Conservation (phyloP, 2,113 vertebrate genomes). For the Stegostoma tigrinum region DNA sequence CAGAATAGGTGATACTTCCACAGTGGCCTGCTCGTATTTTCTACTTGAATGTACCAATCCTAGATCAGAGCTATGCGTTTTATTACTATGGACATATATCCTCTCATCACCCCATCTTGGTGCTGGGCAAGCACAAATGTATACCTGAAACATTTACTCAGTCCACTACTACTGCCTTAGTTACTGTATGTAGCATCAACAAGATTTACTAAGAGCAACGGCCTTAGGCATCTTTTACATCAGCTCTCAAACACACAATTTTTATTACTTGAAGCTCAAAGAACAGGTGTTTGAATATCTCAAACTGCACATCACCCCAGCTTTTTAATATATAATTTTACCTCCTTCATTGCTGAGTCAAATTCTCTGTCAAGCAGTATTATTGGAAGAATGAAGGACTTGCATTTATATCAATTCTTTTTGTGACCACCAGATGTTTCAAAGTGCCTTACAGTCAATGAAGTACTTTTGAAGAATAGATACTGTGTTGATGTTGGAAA, state of each 20-base stretch:
- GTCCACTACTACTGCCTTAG: background rate
- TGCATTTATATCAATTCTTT: background rate
- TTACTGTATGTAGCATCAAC: background rate
- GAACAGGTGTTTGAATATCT: background rate
- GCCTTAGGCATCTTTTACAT: too few species aligned
- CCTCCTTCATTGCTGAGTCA: background rate
- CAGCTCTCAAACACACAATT: background rate
- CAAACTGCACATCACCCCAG: background rate
- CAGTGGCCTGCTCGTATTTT: background rate
- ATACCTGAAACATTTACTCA: background rate
- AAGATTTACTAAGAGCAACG: background rate
- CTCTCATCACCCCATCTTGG: background rate
- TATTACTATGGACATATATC: background rate
- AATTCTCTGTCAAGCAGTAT: background rate
- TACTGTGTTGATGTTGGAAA: background rate
- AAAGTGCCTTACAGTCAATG: background rate
- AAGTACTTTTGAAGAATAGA: background rate
- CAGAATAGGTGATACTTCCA: background rate
- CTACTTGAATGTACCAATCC: background rate
- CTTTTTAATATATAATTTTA: background rate
- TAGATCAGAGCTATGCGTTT: background rate
- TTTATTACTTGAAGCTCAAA: background rate
- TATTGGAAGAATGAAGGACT: background rate
- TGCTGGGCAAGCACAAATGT: background rate
- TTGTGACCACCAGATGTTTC: background rate